Conservation (phyloP, 2,113 vertebrate genomes). For the Cottus gobio region DNA sequence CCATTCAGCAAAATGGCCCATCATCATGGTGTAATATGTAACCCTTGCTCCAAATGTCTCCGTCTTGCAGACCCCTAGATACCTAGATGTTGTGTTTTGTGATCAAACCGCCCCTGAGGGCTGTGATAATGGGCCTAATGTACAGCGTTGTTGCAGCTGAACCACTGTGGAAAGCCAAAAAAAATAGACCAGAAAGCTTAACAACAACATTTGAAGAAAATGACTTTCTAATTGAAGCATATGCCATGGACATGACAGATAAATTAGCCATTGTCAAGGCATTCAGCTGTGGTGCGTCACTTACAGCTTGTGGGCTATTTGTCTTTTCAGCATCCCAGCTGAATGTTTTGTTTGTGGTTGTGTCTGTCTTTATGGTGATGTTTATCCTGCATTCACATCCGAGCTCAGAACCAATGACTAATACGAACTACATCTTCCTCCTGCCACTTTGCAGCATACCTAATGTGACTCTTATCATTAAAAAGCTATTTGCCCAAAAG, state of each 20-base stretch:
- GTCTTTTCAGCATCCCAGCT: conserved; percentile 44
- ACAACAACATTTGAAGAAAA: conserved; percentile 77
- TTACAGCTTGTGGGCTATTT: conserved; percentile 49
- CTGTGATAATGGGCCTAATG: conserved; percentile 63
- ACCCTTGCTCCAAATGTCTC: conserved; percentile 66
- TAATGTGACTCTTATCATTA: neutral
- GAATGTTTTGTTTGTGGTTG: conserved; percentile 53
- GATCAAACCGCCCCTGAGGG: conserved; percentile 70
- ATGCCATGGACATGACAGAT: conserved; percentile 75
- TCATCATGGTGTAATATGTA: conserved; percentile 68
- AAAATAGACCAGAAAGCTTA: conserved; percentile 63
- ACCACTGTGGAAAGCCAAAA: conserved; percentile 46
- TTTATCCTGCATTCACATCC: conserved; percentile 38
- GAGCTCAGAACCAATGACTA: neutral
- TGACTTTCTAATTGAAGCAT: conserved; percentile 81
- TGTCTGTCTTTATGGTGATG: conserved; percentile 31
- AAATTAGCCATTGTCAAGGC: conserved; percentile 79
- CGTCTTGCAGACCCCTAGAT: conserved; percentile 33
- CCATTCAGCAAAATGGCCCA: conserved; percentile 69
- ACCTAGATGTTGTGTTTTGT: conserved; percentile 55
- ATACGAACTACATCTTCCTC: neutral
- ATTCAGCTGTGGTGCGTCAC: conserved; percentile 66
- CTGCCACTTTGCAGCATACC: neutral
- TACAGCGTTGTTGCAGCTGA: conserved; percentile 58
- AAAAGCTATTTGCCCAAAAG: neutral